Evolutionary conservation across 2,888 invertebrate species (phyloP).

Genomic region (Drosophila borealis): DNA sequence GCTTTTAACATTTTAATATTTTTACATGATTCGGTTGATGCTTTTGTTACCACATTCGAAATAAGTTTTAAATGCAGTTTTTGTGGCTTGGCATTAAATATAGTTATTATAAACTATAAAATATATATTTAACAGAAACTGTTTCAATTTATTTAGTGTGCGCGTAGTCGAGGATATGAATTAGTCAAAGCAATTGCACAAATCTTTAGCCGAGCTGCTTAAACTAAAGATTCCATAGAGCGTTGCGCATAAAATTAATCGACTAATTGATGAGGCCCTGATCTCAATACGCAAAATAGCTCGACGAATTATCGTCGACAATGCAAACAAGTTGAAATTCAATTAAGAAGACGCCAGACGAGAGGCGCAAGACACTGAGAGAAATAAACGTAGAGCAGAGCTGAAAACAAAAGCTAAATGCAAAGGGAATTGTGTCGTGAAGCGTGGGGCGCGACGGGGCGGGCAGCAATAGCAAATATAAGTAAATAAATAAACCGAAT

Average conservation of each 20-base stretch:
- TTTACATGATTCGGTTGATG: conserved; percentile 6
- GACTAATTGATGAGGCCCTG: conserved; percentile 84
- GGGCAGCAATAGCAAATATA: conserved; percentile 75
- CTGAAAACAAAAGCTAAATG: conserved; percentile 61
- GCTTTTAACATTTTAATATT: conserved; percentile 29
- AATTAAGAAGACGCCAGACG: conserved; percentile 67
- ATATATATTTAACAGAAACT: too few species aligned
- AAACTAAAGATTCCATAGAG: conserved; percentile 68
- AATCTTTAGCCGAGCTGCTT: conserved; percentile 1
- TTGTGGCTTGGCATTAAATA: background rate
- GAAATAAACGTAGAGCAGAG: conserved; percentile 75
- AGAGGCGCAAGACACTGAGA: conserved; percentile 47
- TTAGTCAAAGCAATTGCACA: background rate
- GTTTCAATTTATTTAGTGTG: background rate
- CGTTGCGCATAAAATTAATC: conserved; percentile 82
- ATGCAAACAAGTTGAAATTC: conserved; percentile 82
- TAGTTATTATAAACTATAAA: too few species aligned
- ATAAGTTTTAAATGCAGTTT: conserved; percentile 6
- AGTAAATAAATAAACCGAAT: conserved; percentile 81
- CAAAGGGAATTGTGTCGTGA: conserved; percentile 54
- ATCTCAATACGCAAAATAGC: conserved; percentile 84
- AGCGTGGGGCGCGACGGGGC: conserved; percentile 7
- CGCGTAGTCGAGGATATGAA: background rate
- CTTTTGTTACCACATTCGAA: conserved; percentile 5
- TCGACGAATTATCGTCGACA: conserved; percentile 82